Evolutionary conservation across 2,797 vertebrate species (phyloP).

Genomic region (Anas bernieri): DNA sequence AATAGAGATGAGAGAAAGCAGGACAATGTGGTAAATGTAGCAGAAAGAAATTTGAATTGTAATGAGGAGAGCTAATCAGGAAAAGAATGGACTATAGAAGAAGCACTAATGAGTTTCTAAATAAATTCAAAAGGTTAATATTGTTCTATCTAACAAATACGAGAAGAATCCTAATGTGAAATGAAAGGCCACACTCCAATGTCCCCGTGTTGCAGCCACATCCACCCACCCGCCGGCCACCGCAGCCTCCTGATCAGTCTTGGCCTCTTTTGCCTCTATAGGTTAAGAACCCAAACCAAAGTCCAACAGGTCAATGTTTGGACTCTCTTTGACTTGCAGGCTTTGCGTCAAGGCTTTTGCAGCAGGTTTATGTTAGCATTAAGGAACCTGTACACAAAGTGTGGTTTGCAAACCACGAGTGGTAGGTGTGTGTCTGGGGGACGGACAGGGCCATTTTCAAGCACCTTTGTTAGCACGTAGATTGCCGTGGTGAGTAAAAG

Average conservation of each 20-base stretch:
- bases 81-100: conserved; percentile 73
- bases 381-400: not conserved
- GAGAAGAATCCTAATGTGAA: conserved; percentile 61
- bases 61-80: conserved; percentile 75
- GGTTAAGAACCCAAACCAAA: not conserved
- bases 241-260: no score
- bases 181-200: conserved; percentile 24
- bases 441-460: not conserved
- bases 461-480: fast-evolving
- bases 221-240: not conserved
- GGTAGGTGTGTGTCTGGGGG: not conserved
- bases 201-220: not conserved
- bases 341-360: not conserved
- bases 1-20: conserved; percentile 72
- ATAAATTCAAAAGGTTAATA: conserved; percentile 76
- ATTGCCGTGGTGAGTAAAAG: not conserved
- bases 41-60: conserved; percentile 76
- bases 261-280: not conserved
- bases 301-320: not conserved
- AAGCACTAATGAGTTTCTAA: conserved; percentile 76
- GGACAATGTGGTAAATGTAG: conserved; percentile 76
- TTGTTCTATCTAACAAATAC: conserved; percentile 67
- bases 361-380: not conserved
- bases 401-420: not conserved
- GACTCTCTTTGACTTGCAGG: not conserved